A percentile compares a stretch with the other conserved stretches of the same genome.
phyloP scores from a whole-genome alignment of 2,113 vertebrate species.

The Hippocampus mohnikei region DNA sequence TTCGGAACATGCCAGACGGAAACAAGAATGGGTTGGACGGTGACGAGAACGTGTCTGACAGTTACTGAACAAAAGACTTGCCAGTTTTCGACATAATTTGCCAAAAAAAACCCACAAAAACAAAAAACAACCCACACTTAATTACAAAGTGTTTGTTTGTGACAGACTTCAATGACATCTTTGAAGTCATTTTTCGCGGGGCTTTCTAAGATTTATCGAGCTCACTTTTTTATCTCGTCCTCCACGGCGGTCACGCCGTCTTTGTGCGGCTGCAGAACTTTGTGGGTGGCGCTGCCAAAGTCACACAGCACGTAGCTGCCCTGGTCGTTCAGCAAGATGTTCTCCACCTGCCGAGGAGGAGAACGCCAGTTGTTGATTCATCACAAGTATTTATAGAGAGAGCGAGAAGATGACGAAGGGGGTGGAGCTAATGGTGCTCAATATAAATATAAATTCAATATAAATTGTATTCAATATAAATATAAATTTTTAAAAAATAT shows the following conservation, averaged over 20 bases:
- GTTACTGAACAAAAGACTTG: neutral
- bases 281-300: constrained; percentile 95
- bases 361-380: neutral
- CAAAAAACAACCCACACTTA: neutral
- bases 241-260: constrained; percentile 92
- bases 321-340: constrained; percentile 88
- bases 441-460: too few relatives aligned
- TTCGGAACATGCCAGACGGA: too few relatives aligned
- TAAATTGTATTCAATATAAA: too few relatives aligned
- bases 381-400: neutral
- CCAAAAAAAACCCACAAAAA: too few relatives aligned
- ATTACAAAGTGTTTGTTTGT: neutral
- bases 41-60: neutral
- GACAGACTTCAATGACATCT: neutral
- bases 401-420: neutral
- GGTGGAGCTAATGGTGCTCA: too few relatives aligned
- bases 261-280: constrained; percentile 85
- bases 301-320: constrained; percentile 96
- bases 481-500: too few relatives aligned
- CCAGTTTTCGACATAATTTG: too few relatives aligned
- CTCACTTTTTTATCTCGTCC: constrained; percentile 97
- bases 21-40: too few relatives aligned
- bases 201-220: neutral
- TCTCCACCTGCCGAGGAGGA: constrained; percentile 81
- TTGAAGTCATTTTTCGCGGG: neutral